Evolutionary conservation across 2,797 vertebrate species (phyloP).

Genomic region (Megaceryle alcyon): DNA sequence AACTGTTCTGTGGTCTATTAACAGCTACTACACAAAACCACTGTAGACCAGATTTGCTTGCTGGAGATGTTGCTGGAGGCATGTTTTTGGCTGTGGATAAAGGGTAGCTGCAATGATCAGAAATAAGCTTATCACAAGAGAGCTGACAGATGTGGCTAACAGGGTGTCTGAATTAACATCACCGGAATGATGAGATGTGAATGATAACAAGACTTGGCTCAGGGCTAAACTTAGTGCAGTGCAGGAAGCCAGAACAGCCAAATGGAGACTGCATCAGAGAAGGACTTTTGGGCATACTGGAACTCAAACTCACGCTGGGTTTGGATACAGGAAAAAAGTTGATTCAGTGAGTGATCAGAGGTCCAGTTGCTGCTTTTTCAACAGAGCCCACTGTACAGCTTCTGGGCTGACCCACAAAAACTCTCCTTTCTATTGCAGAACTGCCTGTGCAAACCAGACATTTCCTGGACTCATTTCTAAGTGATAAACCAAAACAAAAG

Average conservation of each 20-base stretch:
- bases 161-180: background rate
- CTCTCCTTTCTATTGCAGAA: background rate
- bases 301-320: background rate
- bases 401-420: background rate
- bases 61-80: slow-evolving; percentile 8
- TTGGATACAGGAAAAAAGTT: background rate
- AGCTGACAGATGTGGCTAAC: background rate
- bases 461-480: background rate
- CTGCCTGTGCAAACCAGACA: background rate
- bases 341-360: background rate
- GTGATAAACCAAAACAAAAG: background rate
- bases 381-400: background rate
- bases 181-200: background rate
- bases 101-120: background rate
- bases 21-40: background rate
- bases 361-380: background rate
- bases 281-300: background rate
- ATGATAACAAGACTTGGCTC: background rate
- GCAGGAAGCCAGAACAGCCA: background rate
- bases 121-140: background rate
- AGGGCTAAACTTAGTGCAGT: background rate
- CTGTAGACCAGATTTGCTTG: background rate
- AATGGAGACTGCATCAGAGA: background rate
- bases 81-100: background rate
- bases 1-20: background rate